Conservation (phyloP, 2,888 invertebrate genomes). For the Melinaea marsaeus region DNA sequence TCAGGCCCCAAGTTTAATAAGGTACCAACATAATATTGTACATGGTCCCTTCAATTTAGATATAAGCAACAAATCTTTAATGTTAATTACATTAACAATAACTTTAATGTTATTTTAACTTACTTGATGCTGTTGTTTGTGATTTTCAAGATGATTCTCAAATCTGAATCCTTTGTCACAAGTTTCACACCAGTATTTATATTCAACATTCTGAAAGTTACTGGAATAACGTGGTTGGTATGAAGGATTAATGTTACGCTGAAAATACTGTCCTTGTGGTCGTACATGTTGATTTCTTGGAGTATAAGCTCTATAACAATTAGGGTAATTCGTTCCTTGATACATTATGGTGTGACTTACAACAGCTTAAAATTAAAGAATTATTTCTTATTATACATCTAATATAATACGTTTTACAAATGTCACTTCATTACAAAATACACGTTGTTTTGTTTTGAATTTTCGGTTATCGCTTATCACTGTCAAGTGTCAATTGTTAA, state of each 20-base stretch:
- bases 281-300: conserved; percentile 13
- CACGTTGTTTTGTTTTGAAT: no score
- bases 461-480: no score
- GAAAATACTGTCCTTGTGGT: conserved; percentile 9
- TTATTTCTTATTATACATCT: no score
- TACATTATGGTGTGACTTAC: conserved; percentile 9
- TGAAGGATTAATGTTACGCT: conserved; percentile 3
- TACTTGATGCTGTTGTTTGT: conserved; percentile 84
- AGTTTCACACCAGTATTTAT: conserved; percentile 82
- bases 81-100: no score
- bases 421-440: no score
- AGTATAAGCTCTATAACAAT: conserved; percentile 11
- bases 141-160: conserved; percentile 78
- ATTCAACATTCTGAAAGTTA: conserved; percentile 15
- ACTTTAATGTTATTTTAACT: conserved; percentile 6
- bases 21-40: no score
- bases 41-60: no score
- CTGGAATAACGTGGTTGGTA: conserved; percentile 21
- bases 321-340: background rate
- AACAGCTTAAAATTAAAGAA: background rate
- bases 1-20: no score
- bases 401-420: no score
- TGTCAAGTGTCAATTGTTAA: no score
- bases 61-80: no score
- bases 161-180: conserved; percentile 87